Conservation (phyloP, 2,888 invertebrate species). For the Xylocampa areola region DNA sequence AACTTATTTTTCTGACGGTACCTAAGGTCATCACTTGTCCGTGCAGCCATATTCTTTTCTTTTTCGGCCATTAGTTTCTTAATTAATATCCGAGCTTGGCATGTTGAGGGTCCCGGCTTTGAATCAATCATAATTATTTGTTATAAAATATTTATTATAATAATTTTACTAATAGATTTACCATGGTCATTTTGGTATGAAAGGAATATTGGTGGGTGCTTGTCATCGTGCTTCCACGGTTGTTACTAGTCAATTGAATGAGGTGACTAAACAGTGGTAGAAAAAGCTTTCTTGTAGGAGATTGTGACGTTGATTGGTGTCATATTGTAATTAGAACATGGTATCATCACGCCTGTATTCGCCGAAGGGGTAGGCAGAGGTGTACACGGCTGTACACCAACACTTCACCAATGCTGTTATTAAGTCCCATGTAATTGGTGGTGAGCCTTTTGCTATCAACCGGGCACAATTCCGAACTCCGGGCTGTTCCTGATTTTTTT, state of each 20-base stretch:
- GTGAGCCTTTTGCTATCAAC: too few species aligned
- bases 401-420: too few species aligned
- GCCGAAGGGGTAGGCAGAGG: too few species aligned
- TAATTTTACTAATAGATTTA: constrained; percentile 49
- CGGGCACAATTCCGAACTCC: too few species aligned
- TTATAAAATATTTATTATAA: constrained; percentile 74
- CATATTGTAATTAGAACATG: background rate
- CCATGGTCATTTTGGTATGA: constrained; percentile 21
- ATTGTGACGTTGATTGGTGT: constrained; percentile 13
- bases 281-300: constrained; percentile 2
- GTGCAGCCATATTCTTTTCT: constrained; percentile 72
- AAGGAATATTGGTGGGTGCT: constrained; percentile 6
- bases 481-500: too few species aligned
- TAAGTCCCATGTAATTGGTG: too few species aligned
- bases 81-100: constrained; percentile 82
- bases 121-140: constrained; percentile 86
- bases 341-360: too few species aligned
- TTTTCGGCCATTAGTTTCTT: constrained; percentile 85
- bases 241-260: constrained; percentile 4
- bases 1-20: constrained; percentile 66
- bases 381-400: too few species aligned
- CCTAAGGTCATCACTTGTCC: constrained; percentile 74
- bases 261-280: background rate
- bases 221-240: constrained; percentile 29
- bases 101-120: constrained; percentile 63